These are phyloP conservation scores for Rhodinocichla rosea DNA, from an alignment of 2,113 vertebrate species.

Conservation along the genomic window DNA sequence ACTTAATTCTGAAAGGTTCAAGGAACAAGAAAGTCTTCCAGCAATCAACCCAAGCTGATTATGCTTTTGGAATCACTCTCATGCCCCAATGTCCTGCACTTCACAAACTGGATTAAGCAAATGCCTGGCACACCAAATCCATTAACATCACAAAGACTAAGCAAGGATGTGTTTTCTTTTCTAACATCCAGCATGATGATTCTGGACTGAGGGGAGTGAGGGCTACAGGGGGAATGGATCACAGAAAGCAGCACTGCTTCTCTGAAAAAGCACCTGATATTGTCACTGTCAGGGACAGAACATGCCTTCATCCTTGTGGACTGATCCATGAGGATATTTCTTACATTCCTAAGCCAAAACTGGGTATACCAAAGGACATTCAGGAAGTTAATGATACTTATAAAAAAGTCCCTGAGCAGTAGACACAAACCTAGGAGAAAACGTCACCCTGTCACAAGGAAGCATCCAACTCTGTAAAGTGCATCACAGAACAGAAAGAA, in stretches of 20 bases:
- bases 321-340: background rate
- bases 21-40: background rate
- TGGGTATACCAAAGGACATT: background rate
- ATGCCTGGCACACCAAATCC: background rate
- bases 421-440: background rate
- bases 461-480: background rate
- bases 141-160: background rate
- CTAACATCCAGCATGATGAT: background rate
- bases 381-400: background rate
- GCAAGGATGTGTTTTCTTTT: background rate
- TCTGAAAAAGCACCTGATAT: background rate
- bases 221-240: fast-evolving
- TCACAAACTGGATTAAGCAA: background rate
- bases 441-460: background rate
- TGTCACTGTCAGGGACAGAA: background rate
- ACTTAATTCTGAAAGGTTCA: background rate
- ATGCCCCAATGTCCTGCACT: no score
- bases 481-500: background rate
- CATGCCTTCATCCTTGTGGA: fast-evolving
- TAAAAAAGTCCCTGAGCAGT: background rate
- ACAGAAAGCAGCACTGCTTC: background rate
- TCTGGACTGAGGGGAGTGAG: no score
- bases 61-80: background rate
- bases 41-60: background rate
- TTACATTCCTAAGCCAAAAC: background rate